A percentile compares a stretch with the other conserved stretches of the same genome.
phyloP scores from a whole-genome alignment of 2,888 invertebrate species.

The Eristalinus sepulchralis region DNA sequence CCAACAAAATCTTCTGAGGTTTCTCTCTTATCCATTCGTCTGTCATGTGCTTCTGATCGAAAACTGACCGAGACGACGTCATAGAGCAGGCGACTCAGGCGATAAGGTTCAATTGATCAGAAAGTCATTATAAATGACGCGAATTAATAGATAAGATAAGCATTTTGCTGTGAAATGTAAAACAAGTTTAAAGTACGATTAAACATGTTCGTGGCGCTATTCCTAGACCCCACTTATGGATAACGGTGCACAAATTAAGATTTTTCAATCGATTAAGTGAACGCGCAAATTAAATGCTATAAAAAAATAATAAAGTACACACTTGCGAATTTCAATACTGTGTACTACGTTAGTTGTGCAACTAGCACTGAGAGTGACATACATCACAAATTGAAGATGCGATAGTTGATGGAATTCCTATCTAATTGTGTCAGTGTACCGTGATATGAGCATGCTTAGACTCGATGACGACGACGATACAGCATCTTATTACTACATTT shows the following conservation, averaged over 20 bases:
- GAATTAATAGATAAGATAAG: background rate
- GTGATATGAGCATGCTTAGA: background rate
- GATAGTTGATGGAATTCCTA: background rate
- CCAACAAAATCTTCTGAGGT: background rate
- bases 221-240: conserved; percentile 17
- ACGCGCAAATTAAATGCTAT: conserved; percentile 18
- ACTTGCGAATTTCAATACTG: conserved; percentile 13
- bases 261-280: conserved; percentile 30
- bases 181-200: conserved; percentile 39
- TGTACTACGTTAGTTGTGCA: conserved; percentile 14
- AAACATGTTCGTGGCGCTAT: conserved; percentile 11
- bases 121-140: background rate
- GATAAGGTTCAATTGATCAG: background rate
- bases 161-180: conserved; percentile 2
- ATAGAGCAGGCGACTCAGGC: background rate
- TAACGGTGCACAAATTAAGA: conserved; percentile 9
- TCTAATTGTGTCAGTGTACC: conserved; percentile 5
- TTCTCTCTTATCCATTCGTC: background rate
- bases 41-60: background rate
- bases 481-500: background rate
- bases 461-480: background rate
- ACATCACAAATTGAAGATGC: background rate
- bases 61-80: background rate
- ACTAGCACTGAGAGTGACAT: background rate
- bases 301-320: background rate